Conservation (phyloP, 2,888 invertebrate species). For the Eurytoma californica region DNA sequence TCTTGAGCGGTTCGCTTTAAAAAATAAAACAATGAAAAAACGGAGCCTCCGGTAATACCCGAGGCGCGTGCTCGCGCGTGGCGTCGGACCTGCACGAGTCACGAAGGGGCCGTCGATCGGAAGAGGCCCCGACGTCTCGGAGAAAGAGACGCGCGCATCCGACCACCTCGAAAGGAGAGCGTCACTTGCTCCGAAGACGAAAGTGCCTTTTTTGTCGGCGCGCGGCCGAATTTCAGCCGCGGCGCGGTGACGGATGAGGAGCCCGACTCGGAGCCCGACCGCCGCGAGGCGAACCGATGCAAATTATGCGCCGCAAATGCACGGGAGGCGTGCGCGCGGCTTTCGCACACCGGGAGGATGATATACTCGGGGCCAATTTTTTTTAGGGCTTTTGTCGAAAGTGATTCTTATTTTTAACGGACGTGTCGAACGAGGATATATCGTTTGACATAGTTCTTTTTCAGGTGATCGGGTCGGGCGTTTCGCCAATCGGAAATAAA, state of each 20-base stretch:
- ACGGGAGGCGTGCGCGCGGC: no score
- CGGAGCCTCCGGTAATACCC: conserved; percentile 31
- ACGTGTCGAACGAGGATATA: no score
- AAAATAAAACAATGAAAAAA: conserved; percentile 2
- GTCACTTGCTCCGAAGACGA: conserved; percentile 50
- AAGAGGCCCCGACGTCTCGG: background rate
- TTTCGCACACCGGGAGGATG: no score
- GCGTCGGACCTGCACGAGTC: background rate
- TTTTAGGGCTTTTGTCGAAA: no score
- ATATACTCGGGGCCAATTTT: no score
- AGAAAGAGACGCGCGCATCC: background rate
- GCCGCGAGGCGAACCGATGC: background rate
- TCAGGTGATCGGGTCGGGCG: no score
- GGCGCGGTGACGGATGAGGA: conserved; percentile 30
- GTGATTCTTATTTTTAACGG: no score
- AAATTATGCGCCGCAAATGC: no score
- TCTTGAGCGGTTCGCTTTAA: no score
- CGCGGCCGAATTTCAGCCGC: conserved; percentile 45
- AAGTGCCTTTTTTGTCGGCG: conserved; percentile 46
- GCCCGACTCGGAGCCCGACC: background rate
- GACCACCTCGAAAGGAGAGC: conserved; percentile 44
- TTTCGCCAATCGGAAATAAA: no score
- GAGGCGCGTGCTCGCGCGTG: background rate
- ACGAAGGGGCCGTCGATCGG: background rate
- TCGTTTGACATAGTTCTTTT: no score